Evolutionary conservation across 2,797 vertebrate genomes (phyloP), one percentile per base, ranked within the genome.

Genomic region (Falco biarmicus): DNA sequence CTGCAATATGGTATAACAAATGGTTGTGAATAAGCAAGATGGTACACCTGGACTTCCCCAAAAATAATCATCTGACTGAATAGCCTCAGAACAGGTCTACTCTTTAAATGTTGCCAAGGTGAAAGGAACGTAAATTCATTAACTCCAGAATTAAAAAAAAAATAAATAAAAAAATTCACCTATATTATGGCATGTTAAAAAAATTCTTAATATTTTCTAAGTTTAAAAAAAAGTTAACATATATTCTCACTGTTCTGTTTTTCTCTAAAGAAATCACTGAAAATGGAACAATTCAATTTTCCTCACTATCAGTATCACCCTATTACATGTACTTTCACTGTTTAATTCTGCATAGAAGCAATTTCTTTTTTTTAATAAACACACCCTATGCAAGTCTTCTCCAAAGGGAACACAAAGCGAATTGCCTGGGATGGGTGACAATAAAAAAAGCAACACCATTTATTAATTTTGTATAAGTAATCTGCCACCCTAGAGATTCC

Each of bases 401-500:
- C 79, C 91, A 92, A 90, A 95, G 57, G 66, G 82, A 96, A 95
- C 60, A 95, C 84, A 83, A 16, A 90, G 81, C 13, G 76, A 97
- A 97, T 95, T 97, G 96, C 86, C 96, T 96, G 89, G 96, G 86
- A 97, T 90, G 50, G 92, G 90, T 34, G 48, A 97, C 89, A 97
- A 98, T 95, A 97, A 98, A 98, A 69, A 71, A 98, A 94, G 91
- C 75, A 98, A 96, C 92, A 94, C 88, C 76, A 95, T 96, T 98
- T 98, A 98, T 97, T 98, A 98, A 98, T 97, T 98, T 98, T 97
- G 85, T 97, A 82, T 97, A 97, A 97, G 97, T 97, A 97, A 96
- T 96, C 74, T 60, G 92, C 90, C 78, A 96, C 95, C 91, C 87
- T 57, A 86, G 93, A 97, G 96, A 98, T 83, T 98, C 96, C 95